Evolutionary conservation across 1,140 invertebrate species (phyloP), one percentile per base, ranked within the genome.

Genomic region (Steinernema feltiae): DNA sequence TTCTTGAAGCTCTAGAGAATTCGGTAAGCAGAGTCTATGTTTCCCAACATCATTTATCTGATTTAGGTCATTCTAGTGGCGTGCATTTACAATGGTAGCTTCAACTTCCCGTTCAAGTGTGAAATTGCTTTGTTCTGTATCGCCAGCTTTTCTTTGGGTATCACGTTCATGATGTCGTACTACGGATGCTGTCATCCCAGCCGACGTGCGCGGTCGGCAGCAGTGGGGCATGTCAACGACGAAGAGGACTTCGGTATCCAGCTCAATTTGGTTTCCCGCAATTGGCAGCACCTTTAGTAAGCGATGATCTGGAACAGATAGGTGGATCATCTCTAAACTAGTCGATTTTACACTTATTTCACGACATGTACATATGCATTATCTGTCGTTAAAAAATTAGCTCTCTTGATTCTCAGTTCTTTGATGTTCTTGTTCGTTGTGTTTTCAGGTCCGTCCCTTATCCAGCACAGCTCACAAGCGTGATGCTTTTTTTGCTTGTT

Each of bases 141-240:
- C 31, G 32, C 21, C 18, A 73, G 27, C 30, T 72, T 74, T 7
- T 24, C 32, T 72, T 30, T 32, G 41, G 75, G 70, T 0, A 76
- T 76, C 12, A 2, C n/a, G 0, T 72, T 63, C 24, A 76, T 76
- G 75, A 21, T 69, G 32, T 69, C 53, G 12, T 76, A 76, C 70
- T 76, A 76, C 32, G 27, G 72, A n/a, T 76, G 32, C 17, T 76
- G 71, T 46, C 75, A 76, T 31, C 75, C 75, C 1, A 76, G 53
- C 24, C 53, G 53, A 3, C 53, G 53, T 21, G 53, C 24, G 53
- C 53, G 3, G 2, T 63, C 53, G 12, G 24, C 15, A 7, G 24
- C 24, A 3, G 53, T 63, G 12, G 53, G 53, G 3, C 53, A 27
- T 21, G 53, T 27, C 24, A 63, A 63, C 24, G 53, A 63, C 53